phyloP scores from a whole-genome alignment of 2,113 vertebrate genomes.

The rat (Rattus norvegicus) region DNA sequence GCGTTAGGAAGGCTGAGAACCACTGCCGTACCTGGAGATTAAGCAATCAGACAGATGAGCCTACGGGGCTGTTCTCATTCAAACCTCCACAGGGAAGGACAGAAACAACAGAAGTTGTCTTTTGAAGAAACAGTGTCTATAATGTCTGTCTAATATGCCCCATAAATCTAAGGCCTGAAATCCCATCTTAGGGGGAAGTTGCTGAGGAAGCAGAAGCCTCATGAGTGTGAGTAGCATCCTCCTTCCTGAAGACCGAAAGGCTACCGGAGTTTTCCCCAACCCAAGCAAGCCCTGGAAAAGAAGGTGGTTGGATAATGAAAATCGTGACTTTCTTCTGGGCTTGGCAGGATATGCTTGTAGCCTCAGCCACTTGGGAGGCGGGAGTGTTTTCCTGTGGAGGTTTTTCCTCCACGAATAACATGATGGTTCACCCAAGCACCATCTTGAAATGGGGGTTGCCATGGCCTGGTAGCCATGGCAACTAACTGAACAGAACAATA shows the following conservation, averaged over 20 bases:
- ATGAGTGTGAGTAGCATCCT: not conserved
- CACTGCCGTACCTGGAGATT: not conserved
- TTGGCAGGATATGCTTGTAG: no score
- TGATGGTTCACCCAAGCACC: not conserved
- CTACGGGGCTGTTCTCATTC: not conserved
- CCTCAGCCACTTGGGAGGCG: not conserved
- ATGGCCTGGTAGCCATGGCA: not conserved
- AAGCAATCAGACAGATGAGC: not conserved
- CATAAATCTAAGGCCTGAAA: not conserved
- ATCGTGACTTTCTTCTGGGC: not conserved
- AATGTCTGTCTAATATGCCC: not conserved
- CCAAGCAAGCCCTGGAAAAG: not conserved
- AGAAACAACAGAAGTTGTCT: not conserved
- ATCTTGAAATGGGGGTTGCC: not conserved
- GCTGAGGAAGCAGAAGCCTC: not conserved
- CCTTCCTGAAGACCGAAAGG: not conserved
- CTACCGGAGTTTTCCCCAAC: not conserved
- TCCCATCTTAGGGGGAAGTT: not conserved
- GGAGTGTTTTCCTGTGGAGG: not conserved
- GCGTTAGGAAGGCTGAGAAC: not conserved
- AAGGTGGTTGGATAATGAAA: not conserved
- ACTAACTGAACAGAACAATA: not conserved
- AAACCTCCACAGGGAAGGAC: not conserved
- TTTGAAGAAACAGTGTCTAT: constrained; percentile 9
- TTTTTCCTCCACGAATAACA: not conserved